Percentiles rank a stretch among this genome's conserved stretches.
phyloP scores from a whole-genome alignment of 1,140 invertebrate genomes.

The Trichonephila clavipes region DNA sequence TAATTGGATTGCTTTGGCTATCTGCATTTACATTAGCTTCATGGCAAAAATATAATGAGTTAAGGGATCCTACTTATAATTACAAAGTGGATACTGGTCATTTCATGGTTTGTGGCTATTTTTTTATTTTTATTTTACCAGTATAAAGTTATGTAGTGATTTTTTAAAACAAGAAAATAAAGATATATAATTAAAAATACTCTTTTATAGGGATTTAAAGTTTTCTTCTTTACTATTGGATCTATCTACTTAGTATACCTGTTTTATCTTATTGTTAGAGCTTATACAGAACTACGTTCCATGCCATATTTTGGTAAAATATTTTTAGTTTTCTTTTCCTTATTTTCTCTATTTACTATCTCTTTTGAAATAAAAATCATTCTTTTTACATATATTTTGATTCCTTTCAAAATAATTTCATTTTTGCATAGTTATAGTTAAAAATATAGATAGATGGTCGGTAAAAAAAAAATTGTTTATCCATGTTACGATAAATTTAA shows the following conservation, averaged over 20 bases:
- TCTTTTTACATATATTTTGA: too few relatives aligned
- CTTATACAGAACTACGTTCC: slow-evolving; percentile 95
- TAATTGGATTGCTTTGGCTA: slow-evolving; percentile 93
- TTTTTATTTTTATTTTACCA: background rate
- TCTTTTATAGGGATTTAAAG: slow-evolving; percentile 83
- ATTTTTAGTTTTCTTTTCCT: slow-evolving; percentile 28
- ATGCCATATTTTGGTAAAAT: slow-evolving; percentile 97
- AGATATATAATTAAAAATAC: slow-evolving; percentile 11
- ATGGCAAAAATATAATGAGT: slow-evolving; percentile 94
- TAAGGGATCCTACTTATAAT: slow-evolving; percentile 95
- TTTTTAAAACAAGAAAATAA: background rate
- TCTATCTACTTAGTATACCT: slow-evolving; percentile 93
- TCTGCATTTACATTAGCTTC: slow-evolving; percentile 91
- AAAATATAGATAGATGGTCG: too few relatives aligned
- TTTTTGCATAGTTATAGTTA: too few relatives aligned
- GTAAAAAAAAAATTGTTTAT: too few relatives aligned
- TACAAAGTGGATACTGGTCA: slow-evolving; percentile 92
- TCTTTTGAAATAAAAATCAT: too few relatives aligned
- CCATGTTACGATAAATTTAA: too few relatives aligned
- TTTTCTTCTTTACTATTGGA: slow-evolving; percentile 93
- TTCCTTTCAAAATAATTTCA: too few relatives aligned
- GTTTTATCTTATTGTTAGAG: slow-evolving; percentile 90
- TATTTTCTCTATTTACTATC: background rate
- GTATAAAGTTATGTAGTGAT: background rate
- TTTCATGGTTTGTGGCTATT: slow-evolving; percentile 88